Evolutionary conservation across 2,113 vertebrate genomes (phyloP).

Genomic region (Odocoileus virginianus): DNA sequence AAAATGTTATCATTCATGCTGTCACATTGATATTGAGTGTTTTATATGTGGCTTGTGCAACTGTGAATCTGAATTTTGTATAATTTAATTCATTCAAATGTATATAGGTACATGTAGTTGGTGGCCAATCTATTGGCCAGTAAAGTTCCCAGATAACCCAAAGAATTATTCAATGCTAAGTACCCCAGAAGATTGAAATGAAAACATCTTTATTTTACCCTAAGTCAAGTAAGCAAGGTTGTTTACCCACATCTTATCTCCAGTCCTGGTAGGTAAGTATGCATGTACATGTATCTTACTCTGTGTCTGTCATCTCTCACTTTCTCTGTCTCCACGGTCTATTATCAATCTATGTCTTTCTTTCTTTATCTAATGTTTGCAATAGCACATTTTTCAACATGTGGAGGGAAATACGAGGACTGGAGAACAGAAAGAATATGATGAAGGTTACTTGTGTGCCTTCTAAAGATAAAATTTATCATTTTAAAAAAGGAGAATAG

Average conservation of each 20-base stretch:
- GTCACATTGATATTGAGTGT: neutral
- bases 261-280: neutral
- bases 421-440: neutral
- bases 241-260: neutral
- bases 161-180: neutral
- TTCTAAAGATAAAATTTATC: neutral
- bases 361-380: neutral
- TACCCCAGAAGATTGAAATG: neutral
- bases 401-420: neutral
- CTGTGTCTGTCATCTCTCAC: neutral
- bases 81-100: neutral
- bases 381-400: neutral
- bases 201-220: neutral
- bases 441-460: neutral
- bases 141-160: neutral
- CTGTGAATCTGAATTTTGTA: neutral
- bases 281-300: neutral
- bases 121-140: neutral
- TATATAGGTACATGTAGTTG: neutral
- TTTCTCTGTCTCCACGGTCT: neutral
- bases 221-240: neutral
- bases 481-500: neutral
- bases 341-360: neutral
- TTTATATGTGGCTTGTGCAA: neutral
- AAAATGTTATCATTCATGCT: neutral